Percentiles rank a stretch among this genome's conserved stretches.
These are phyloP conservation scores for Mesorhabditis spiculigera DNA, from an alignment of 2,888 invertebrate genomes.

Conservation along the genomic window DNA sequence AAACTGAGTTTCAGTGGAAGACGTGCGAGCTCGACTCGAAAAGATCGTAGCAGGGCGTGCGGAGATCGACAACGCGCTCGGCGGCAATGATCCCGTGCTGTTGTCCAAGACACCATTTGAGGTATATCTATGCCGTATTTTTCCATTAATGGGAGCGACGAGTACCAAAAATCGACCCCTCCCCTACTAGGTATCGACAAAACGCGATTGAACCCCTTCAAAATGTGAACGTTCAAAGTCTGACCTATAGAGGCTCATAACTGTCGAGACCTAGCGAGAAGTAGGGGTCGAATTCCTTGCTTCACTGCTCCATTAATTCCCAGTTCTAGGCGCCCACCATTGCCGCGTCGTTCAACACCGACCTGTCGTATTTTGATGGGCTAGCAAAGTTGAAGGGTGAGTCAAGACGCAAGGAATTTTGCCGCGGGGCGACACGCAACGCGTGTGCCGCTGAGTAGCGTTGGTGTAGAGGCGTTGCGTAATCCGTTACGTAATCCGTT, in stretches of 20 bases:
- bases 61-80: conserved; percentile 19
- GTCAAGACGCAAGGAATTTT: neutral
- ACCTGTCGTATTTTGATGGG: conserved; percentile 43
- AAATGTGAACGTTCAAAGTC: neutral
- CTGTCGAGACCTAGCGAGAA: too few species aligned
- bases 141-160: neutral
- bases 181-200: neutral
- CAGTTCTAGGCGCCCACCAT: conserved; percentile 9
- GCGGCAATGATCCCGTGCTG: conserved; percentile 32
- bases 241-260: too few species aligned
- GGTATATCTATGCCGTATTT: neutral
- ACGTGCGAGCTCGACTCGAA: neutral
- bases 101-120: conserved; percentile 28
- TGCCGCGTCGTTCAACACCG: conserved; percentile 48
- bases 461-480: too few species aligned
- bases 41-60: conserved; percentile 17
- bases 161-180: too few species aligned
- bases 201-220: neutral
- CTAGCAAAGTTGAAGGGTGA: conserved; percentile 40
- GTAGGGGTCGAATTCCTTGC: too few species aligned
- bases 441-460: too few species aligned
- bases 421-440: too few species aligned
- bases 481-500: too few species aligned
- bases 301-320: too few species aligned
- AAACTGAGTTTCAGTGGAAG: neutral